Evolutionary conservation across 2,797 vertebrate species (phyloP).

Genomic region (Crypturellus tataupa): DNA sequence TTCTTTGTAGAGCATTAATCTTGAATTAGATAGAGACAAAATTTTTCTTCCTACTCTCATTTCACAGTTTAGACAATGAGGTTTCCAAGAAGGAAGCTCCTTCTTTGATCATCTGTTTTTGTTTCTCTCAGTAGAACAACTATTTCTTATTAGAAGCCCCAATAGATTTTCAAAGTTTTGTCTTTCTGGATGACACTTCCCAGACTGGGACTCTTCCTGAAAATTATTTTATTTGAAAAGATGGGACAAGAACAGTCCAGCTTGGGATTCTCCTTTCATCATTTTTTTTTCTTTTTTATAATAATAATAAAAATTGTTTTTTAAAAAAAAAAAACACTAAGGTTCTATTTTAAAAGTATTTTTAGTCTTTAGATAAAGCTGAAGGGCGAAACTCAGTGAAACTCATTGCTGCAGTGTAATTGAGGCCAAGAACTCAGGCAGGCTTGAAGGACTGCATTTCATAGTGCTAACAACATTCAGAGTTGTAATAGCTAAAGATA

Average conservation of each 20-base stretch:
- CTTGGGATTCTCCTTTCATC: background rate
- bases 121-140: background rate
- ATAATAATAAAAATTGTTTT: background rate
- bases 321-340: background rate
- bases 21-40: background rate
- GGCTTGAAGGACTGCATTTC: background rate
- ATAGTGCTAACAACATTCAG: background rate
- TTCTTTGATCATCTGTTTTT: background rate
- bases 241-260: background rate
- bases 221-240: background rate
- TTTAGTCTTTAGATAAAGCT: background rate
- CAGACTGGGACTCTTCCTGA: background rate
- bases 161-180: background rate
- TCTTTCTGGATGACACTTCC: background rate
- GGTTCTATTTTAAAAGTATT: background rate
- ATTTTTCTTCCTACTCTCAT: background rate
- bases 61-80: background rate
- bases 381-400: background rate
- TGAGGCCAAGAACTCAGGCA: background rate
- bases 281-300: too few species aligned
- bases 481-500: background rate
- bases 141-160: background rate
- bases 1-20: background rate
- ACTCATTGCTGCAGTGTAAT: background rate
- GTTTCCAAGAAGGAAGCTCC: background rate